Base-by-base conservation (phyloP, 2,113 vertebrate genomes). In the Dipodomys stephensi region DNA sequence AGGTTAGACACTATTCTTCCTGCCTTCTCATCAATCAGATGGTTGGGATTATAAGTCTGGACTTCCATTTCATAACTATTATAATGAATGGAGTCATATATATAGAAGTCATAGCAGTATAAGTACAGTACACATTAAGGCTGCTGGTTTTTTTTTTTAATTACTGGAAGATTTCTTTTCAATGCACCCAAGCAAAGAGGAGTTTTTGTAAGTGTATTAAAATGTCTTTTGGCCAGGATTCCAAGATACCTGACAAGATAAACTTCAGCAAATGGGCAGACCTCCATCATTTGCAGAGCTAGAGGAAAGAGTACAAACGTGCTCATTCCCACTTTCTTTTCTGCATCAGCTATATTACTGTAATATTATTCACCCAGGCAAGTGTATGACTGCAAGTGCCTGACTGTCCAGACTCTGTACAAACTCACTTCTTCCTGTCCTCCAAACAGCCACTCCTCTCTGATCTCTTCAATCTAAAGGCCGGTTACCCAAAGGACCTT, bases 301-400 rank as follows among this genome's bases (percentile, higher is more conserved):
- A 35, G 9, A n/a, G 22, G 3, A 30, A 49, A 74, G 28, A 39
- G 12, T 49, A 49, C 72, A n/a, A 65, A 87, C 15, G 2, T 2
- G 0, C 2, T n/a, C 39, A 15, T 19, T 65, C 19, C 6, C 12
- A 28, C 35, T 78, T 32, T 65, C 49, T 39, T 46, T 32, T 19
- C 2, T 7, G 5, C 32, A 25, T 80, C 78, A 18, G 4, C 32
- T 64, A 13, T n/a, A 25, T 13, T 23, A 18, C 19, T 46, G 3
- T 1, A 39, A 57, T 20, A 27, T 1, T 8, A 53, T 13, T 73
- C 39, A 53, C n/a, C 1, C 30, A 39, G 1, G 3, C 0, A 0
- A 15, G 4, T 27, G 32, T 67, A 28, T 46, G 20, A 12, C 2
- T 25, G 27, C 10, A 23, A 23, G 25, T 67, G 22, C 30, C 16